Evolutionary conservation across 2,888 invertebrate species (phyloP).

Genomic region (Scrobipalpa atriplicella): DNA sequence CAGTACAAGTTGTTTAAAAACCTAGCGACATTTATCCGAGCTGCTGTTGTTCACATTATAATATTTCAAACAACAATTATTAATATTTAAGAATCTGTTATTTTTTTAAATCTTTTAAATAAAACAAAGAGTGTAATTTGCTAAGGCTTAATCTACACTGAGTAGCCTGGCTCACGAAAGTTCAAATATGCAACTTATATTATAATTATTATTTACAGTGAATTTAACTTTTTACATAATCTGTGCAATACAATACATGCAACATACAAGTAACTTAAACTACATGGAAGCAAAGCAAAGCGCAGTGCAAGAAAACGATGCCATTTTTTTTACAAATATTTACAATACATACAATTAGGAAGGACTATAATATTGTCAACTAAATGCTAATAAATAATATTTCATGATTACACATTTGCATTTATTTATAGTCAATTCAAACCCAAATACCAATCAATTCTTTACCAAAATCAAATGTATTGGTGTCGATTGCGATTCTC

Average conservation of each 20-base stretch:
- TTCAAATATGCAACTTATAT: background rate
- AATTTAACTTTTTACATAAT: background rate
- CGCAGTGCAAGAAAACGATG: background rate
- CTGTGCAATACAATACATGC: background rate
- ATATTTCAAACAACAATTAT: too few relatives aligned
- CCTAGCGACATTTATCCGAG: background rate
- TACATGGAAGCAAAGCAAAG: conserved; percentile 47
- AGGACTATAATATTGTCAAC: too few relatives aligned
- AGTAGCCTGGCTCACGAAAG: background rate
- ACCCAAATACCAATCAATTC: too few relatives aligned
- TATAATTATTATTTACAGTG: background rate
- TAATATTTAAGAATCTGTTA: too few relatives aligned
- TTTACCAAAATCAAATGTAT: too few relatives aligned
- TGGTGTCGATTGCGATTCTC: too few relatives aligned
- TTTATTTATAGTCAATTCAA: too few relatives aligned
- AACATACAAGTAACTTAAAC: conserved; percentile 26
- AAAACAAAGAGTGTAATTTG: too few relatives aligned
- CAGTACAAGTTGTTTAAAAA: background rate
- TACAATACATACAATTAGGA: too few relatives aligned
- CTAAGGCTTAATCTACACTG: background rate
- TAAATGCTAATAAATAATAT: too few relatives aligned
- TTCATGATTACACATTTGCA: too few relatives aligned
- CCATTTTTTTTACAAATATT: background rate
- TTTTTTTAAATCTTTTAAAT: too few relatives aligned
- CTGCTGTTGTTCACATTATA: background rate